Conservation (phyloP, 2,888 invertebrate species). For the Dusona sp. region DNA sequence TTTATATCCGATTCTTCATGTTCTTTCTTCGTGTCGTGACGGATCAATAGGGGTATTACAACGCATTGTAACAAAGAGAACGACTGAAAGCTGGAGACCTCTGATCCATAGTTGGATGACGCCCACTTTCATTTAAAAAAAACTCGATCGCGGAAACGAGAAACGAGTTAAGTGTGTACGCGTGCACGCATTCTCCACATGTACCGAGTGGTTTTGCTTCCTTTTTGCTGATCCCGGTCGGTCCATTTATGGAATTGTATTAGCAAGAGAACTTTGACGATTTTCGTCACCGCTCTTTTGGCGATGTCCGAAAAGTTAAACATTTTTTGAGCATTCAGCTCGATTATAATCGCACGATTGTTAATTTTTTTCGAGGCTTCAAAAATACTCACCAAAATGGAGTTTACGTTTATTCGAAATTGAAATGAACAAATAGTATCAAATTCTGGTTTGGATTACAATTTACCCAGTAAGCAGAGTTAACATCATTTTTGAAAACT, state of each 20-base stretch:
- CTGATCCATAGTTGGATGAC: constrained; percentile 68
- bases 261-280: constrained; percentile 17
- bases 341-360: too few species aligned
- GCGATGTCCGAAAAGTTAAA: constrained; percentile 42
- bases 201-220: constrained; percentile 68
- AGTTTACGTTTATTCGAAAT: not conserved
- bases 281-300: constrained; percentile 40
- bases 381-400: not conserved
- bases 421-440: not conserved
- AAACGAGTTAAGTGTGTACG: constrained; percentile 63
- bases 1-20: constrained; percentile 16
- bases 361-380: not conserved
- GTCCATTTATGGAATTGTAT: constrained; percentile 76
- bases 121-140: constrained; percentile 81
- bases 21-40: constrained; percentile 13
- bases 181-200: constrained; percentile 51
- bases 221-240: constrained; percentile 67
- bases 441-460: not conserved
- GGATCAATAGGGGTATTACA: constrained; percentile 30
- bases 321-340: constrained; percentile 23
- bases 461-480: too few species aligned
- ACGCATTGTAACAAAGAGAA: constrained; percentile 39
- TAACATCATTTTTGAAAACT: too few species aligned
- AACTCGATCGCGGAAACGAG: constrained; percentile 78
- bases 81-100: not conserved